Evolutionary conservation across 2,888 invertebrate genomes (phyloP), one percentile per base, ranked within the genome.

Genomic region (Amphipyra berbera): DNA sequence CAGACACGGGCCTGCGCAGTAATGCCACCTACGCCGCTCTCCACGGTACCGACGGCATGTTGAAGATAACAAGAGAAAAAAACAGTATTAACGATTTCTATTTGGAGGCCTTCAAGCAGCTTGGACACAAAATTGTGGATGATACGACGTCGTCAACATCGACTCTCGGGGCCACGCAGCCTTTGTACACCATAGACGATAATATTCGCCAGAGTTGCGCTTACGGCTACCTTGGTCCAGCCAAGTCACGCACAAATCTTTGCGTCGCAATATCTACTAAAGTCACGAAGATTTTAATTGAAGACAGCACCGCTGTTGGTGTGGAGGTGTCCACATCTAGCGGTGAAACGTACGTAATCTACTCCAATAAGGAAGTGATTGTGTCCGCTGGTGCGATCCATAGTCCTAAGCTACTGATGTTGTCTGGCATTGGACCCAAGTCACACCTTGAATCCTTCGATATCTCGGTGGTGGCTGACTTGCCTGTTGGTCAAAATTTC

Each of bases 401-500:
- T 27, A 76, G 81, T 6, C 83, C 90, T 0, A 75, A 85, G 50
- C 40, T 89, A 0, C 65, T 89, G 2, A 83, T 85, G 85, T 61
- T 84, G 3, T 88, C 90, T 2, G 89, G 89, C 0, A 75, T 90
- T 8, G 89, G 90, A 2, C 84, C 85, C 2, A 60, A 61, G 6
- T 53, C 72, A 9, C 76, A 82, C 4, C 73, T 90, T 3, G 55
- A 70, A 2, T 60, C 73, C 0, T 42, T 78, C 0, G 73, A 71
- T 12, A 87, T 89, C 1, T 3, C 63, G 0, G 78, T 87, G 0
- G 33, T 79, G 33, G 68, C 46, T 6, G 57, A 75, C 27, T 61
- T 77, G 8, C 77, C 74, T 8, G 74, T 75, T 10, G 77, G 77
- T 1, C 47, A 76, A 40, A 65, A 82, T 35, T 27, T 81, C 0